Base-by-base conservation (phyloP, 1,140 invertebrate species). In the Bilobella aurantiaca region DNA sequence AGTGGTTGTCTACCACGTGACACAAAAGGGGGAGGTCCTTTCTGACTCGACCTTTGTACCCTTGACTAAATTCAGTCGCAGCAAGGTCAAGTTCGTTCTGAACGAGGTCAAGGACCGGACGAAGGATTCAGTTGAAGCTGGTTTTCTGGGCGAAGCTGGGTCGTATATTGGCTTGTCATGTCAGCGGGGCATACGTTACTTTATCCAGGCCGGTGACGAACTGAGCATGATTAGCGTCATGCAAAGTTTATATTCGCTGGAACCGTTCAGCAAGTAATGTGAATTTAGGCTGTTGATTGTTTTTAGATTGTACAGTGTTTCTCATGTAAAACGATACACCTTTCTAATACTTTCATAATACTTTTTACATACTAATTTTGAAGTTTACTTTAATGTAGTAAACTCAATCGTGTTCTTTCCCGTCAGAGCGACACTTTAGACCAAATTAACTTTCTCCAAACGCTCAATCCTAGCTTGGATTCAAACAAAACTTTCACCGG, bases 31-130 rank as follows among this genome's bases (percentile, higher is more conserved):
- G 32, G 78, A 82, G 68, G 74, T 86, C 1, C 74, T 85, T 1
- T 74, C 81, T 2, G 84, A 85, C 72, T 78, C 77, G 37, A 73
- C 84, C 5, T 82, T 78, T 60, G 77, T 85, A 58, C 83, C 83
- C 60, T 80, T 86, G 5, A 77, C 81, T 63, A 77, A 79, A 32
- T 81, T 82, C 30, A 76, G 76, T 47, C 73, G 74, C 49, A 78
- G 79, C 66, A 76, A 79, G 77, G 73, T 74, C 23, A 66, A 71
- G 27, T 70, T 77, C 21, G 68, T 70, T 14, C 64, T 80, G n/a
- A 79, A 77, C 71, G 75, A 76, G 32, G 73, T 75, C 30, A 80
- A 80, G 70, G 79, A 80, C 64, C 74, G 75, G 61, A 75, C 69
- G 3, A 76, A 75, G 65, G 71, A 73, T 58, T 78, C 74, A n/a